A percentile compares a stretch with the other conserved stretches of the same genome.
These are phyloP conservation scores for Scrobipalpa atriplicella DNA, from an alignment of 2,888 invertebrate genomes.

Conservation along the genomic window DNA sequence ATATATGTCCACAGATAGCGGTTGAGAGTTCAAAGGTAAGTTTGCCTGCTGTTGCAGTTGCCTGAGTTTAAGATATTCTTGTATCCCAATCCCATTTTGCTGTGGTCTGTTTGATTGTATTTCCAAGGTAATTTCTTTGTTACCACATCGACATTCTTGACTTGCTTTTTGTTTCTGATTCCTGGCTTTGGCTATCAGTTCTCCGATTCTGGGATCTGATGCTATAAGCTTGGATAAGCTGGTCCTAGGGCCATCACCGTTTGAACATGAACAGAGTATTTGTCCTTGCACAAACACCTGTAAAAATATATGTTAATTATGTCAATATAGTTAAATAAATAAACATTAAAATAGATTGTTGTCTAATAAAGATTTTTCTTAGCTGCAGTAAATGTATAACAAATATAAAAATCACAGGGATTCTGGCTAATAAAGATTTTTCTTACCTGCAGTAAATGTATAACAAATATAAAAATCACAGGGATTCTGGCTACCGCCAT, in stretches of 20 bases:
- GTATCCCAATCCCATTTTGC: conserved; percentile 8
- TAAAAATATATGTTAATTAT: background rate
- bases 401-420: conserved; percentile 48
- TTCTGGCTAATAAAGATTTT: conserved; percentile 37
- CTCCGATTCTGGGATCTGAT: conserved; percentile 15
- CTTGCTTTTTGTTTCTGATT: conserved; percentile 14
- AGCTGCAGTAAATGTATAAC: conserved; percentile 42
- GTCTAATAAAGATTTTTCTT: background rate
- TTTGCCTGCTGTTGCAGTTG: conserved; percentile 3
- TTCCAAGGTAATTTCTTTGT: background rate
- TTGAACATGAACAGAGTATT: conserved; percentile 8
- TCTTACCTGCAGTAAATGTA: conserved; percentile 38
- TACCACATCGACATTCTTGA: conserved; percentile 4
- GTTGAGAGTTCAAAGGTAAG: conserved; percentile 10
- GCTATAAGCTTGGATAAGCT: background rate
- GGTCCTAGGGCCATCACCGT: background rate
- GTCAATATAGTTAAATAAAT: background rate
- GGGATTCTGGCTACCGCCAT: conserved; percentile 57
- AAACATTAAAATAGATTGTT: background rate
- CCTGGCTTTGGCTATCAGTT: conserved; percentile 7
- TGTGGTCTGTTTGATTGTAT: conserved; percentile 1
- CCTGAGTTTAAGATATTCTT: background rate
- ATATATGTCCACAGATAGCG: background rate
- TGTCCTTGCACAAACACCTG: conserved; percentile 10
- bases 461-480: conserved; percentile 49